phyloP scores from a whole-genome alignment of 2,888 invertebrate species.

The Limenitis camilla region DNA sequence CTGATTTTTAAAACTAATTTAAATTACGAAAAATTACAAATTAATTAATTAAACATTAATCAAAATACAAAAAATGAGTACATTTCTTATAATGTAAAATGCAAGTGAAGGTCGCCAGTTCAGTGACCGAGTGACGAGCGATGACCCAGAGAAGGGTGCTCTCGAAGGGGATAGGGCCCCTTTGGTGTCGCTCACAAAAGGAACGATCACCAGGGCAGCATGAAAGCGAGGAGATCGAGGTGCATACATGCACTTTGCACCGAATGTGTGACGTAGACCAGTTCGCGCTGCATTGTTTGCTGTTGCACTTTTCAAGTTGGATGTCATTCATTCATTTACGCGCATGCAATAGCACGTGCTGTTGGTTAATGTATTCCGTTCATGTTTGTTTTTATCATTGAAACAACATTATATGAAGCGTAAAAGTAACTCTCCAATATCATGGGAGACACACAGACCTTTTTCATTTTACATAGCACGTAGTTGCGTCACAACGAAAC shows the following conservation, averaged over 20 bases:
- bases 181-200: constrained; percentile 70
- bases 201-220: constrained; percentile 67
- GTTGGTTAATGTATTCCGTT: neutral
- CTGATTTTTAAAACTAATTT: too few species aligned
- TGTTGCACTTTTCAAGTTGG: constrained; percentile 45
- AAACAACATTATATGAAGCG: too few species aligned
- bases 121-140: constrained; percentile 56
- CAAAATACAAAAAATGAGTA: neutral
- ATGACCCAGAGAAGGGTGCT: constrained; percentile 72
- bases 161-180: constrained; percentile 72
- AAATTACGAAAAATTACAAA: neutral
- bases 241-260: constrained; percentile 74
- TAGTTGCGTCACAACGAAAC: too few species aligned
- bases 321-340: constrained; percentile 30
- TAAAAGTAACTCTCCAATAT: too few species aligned
- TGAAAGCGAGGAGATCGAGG: constrained; percentile 60
- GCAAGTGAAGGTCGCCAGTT: constrained; percentile 21
- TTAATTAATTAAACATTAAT: neutral
- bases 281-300: constrained; percentile 64
- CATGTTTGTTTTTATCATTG: neutral
- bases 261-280: constrained; percentile 64
- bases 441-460: too few species aligned
- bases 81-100: constrained; percentile 6
- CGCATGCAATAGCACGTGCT: constrained; percentile 5
- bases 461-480: too few species aligned